Evolutionary conservation across 1,140 invertebrate genomes (phyloP).

Genomic region (Anagrus nilaparvatae): DNA sequence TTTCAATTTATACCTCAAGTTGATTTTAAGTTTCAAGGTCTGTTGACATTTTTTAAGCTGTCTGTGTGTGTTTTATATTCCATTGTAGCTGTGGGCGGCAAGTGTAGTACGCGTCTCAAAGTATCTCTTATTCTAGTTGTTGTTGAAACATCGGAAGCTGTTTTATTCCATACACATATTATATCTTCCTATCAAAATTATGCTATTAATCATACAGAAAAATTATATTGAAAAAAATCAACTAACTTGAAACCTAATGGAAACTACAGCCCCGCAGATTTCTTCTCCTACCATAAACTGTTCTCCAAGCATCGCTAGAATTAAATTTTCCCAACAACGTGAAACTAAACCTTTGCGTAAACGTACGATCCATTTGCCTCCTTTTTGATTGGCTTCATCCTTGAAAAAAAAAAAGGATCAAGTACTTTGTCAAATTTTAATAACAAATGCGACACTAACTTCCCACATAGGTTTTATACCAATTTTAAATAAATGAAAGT

Average conservation of each 20-base stretch:
- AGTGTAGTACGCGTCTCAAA: slow-evolving; percentile 84
- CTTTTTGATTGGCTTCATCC: slow-evolving; percentile 88
- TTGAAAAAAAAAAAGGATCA: slow-evolving; percentile 27
- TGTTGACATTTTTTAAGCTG: slow-evolving; percentile 56
- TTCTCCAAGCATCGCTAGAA: slow-evolving; percentile 95
- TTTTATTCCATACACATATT: slow-evolving; percentile 96
- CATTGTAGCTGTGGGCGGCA: slow-evolving; percentile 83
- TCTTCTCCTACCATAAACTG: slow-evolving; percentile 99
- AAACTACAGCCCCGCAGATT: slow-evolving; percentile 96
- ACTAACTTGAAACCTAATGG: slow-evolving; percentile 78
- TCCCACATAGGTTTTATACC: slow-evolving; percentile 99
- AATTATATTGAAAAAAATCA: not conserved
- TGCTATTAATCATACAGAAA: not conserved
- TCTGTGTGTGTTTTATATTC: slow-evolving; percentile 95
- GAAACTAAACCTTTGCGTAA: slow-evolving; percentile 90
- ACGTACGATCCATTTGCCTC: slow-evolving; percentile 95
- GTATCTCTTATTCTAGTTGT: slow-evolving; percentile 90
- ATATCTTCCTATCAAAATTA: slow-evolving; percentile 74
- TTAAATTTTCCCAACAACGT: slow-evolving; percentile 96
- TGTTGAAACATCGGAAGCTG: slow-evolving; percentile 75
- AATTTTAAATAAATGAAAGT: slow-evolving; percentile 96
- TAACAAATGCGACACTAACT: slow-evolving; percentile 37
- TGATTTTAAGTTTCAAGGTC: slow-evolving; percentile 15
- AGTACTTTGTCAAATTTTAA: slow-evolving; percentile 8
- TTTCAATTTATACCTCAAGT: not conserved